These are phyloP conservation scores for Serilophus lunatus DNA, from an alignment of 2,113 vertebrate genomes.

Conservation along the genomic window DNA sequence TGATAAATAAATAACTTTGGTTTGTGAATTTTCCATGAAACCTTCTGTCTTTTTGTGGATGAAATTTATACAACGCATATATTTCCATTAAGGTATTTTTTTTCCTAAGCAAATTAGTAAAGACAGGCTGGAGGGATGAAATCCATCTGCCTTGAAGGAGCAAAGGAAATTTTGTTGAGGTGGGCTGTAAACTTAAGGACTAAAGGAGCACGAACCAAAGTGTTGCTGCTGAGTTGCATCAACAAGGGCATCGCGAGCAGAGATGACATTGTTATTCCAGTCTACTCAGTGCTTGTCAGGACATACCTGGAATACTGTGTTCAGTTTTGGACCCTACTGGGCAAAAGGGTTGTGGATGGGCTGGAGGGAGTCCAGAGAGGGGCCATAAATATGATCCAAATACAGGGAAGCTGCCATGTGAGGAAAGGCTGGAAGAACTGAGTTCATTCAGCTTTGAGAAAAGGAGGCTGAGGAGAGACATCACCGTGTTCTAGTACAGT, in stretches of 20 bases:
- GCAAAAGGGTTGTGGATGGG: not conserved
- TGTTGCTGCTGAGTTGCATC: not conserved
- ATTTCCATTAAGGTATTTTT: not conserved
- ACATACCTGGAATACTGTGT: not conserved
- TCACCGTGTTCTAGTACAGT: not conserved
- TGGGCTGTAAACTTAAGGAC: not conserved
- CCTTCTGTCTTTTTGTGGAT: fast-evolving
- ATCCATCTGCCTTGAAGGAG: not conserved
- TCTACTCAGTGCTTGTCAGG: not conserved
- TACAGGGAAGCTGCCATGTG: not conserved
- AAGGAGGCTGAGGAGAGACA: not conserved
- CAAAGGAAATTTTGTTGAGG: not conserved
- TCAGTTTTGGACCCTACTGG: not conserved
- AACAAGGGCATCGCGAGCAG: not conserved
- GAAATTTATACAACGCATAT: not conserved
- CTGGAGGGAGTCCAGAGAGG: not conserved
- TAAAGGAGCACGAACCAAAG: not conserved
- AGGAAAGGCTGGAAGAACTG: not conserved
- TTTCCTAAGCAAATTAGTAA: not conserved
- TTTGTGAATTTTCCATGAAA: not conserved
- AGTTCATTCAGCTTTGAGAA: not conserved
- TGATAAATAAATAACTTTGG: not conserved
- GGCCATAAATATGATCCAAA: not conserved
- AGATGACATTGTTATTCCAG: not conserved
- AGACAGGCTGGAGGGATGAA: not conserved